These are phyloP conservation scores for Paramuricea clavata DNA, from an alignment of 92 coral and sea anemone species.

Conservation along the genomic window DNA sequence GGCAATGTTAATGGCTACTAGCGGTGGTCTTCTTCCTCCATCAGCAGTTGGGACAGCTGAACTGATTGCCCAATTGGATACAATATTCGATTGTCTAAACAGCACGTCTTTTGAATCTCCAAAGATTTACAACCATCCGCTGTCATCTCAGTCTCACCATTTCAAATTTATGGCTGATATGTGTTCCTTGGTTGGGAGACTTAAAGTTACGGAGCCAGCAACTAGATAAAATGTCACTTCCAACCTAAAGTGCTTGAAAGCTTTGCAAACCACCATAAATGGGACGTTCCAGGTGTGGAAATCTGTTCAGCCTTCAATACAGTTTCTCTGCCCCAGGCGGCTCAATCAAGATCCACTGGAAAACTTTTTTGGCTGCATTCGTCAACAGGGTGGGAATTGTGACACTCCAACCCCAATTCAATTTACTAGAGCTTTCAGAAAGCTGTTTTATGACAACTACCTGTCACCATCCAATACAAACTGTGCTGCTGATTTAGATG, in stretches of 20 bases:
- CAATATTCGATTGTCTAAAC: background rate
- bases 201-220: background rate
- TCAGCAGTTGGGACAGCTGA: constrained; percentile 29
- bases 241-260: constrained; percentile 7
- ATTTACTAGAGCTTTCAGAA: constrained; percentile 21
- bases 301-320: background rate
- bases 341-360: constrained; percentile 46
- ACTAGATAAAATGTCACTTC: background rate
- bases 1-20: background rate
- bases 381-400: background rate
- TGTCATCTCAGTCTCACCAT: constrained; percentile 22
- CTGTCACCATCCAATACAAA: background rate
- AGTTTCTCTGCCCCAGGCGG: constrained; percentile 22
- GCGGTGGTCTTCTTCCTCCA: background rate
- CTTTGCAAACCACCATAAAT: constrained; percentile 6
- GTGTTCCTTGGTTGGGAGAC: background rate
- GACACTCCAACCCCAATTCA: constrained; percentile 14
- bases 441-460: constrained; percentile 33
- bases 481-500: constrained; percentile 17
- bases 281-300: constrained; percentile 6
- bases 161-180: background rate
- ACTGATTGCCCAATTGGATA: constrained; percentile 5
- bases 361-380: constrained; percentile 19
- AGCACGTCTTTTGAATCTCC: background rate
- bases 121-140: background rate